phyloP scores from a whole-genome alignment of 2,113 vertebrate species.

The Centrocercus urophasianus region DNA sequence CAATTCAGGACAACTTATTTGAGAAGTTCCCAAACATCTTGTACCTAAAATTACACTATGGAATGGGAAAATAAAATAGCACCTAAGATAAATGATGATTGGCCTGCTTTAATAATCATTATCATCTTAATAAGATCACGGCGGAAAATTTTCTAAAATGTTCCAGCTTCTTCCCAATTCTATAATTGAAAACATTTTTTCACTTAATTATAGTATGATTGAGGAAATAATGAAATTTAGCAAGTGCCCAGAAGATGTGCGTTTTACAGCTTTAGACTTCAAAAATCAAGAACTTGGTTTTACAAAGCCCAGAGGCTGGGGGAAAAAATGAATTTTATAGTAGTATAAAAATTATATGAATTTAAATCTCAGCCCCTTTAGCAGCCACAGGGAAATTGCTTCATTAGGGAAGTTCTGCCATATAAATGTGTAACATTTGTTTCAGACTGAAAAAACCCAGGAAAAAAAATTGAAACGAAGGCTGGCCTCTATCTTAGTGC shows the following conservation, averaged over 20 bases:
- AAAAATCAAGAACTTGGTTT: neutral
- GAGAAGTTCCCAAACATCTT: neutral
- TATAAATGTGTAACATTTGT: neutral
- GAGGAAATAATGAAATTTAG: neutral
- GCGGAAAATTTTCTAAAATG: neutral
- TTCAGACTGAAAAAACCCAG: neutral
- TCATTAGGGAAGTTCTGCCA: neutral
- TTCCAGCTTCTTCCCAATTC: neutral
- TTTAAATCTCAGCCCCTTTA: slow-evolving; percentile 8
- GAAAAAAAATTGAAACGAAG: neutral
- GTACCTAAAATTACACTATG: accelerated
- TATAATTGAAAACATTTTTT: neutral
- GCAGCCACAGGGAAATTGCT: neutral
- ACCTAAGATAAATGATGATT: neutral
- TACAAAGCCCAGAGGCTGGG: neutral
- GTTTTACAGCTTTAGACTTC: neutral
- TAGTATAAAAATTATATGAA: neutral
- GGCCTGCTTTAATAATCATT: neutral
- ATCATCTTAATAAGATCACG: neutral
- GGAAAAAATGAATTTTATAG: neutral
- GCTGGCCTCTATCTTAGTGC: neutral
- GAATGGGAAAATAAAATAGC: neutral
- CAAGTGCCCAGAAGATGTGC: neutral
- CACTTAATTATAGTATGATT: neutral
- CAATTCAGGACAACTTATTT: neutral